These are phyloP conservation scores for Myripristis murdjan DNA, from an alignment of 2,797 vertebrate species.

Conservation along the genomic window DNA sequence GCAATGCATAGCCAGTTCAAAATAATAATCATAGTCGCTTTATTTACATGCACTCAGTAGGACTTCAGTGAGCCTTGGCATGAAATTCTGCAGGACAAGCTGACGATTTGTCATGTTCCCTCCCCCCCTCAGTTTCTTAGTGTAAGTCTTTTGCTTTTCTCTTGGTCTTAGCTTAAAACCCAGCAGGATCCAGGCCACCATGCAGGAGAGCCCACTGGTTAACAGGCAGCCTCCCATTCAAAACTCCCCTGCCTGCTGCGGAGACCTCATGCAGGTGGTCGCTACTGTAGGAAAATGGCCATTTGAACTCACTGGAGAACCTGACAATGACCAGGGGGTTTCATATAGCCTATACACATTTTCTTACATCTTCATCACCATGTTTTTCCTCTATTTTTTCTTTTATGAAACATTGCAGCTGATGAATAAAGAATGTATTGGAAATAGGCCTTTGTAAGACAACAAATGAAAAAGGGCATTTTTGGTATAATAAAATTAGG, in stretches of 20 bases:
- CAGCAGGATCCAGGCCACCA: slow-evolving; percentile 27
- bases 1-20: slow-evolving; percentile 3
- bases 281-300: slow-evolving; percentile 2
- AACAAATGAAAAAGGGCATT: too few relatives aligned
- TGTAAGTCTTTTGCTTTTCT: not conserved
- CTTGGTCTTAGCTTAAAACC: slow-evolving; percentile 10
- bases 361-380: not conserved
- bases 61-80: not conserved
- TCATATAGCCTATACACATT: not conserved
- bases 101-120: not conserved
- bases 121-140: not conserved
- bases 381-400: too few relatives aligned
- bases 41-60: not conserved
- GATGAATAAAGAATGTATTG: too few relatives aligned
- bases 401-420: too few relatives aligned
- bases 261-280: slow-evolving; percentile 6
- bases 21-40: not conserved
- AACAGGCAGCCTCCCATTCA: slow-evolving; percentile 28
- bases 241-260: slow-evolving; percentile 32
- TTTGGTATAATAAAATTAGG: too few relatives aligned
- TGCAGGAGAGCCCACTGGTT: slow-evolving; percentile 13
- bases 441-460: too few relatives aligned
- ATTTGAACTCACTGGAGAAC: not conserved
- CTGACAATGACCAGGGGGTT: not conserved
- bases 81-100: not conserved